Conservation (phyloP, 2,113 vertebrate species). For the Tragelaphus imberbis region DNA sequence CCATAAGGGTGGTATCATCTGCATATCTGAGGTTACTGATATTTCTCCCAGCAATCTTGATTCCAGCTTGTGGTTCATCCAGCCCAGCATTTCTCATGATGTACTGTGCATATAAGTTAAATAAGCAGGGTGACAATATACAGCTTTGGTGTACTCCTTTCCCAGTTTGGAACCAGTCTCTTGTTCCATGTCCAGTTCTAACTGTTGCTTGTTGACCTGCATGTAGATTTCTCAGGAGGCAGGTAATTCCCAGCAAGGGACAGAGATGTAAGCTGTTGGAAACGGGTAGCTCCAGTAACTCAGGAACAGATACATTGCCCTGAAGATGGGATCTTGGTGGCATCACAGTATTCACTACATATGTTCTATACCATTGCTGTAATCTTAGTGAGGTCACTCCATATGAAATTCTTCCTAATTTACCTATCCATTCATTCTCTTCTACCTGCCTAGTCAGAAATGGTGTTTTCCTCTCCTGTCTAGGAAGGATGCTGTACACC, state of each 20-base stretch:
- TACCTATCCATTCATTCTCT: not conserved
- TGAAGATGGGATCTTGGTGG: not conserved
- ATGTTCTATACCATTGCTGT: not conserved
- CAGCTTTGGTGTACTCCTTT: not conserved
- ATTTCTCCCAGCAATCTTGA: not conserved
- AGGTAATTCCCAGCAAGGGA: not conserved
- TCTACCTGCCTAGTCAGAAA: not conserved
- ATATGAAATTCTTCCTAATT: not conserved
- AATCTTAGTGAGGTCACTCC: not conserved
- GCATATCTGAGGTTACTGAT: not conserved
- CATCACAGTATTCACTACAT: not conserved
- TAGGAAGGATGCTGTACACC: not conserved
- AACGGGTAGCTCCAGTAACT: not conserved
- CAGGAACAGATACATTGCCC: not conserved
- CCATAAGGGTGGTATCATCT: not conserved
- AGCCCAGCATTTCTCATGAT: not conserved
- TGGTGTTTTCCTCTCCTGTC: not conserved
- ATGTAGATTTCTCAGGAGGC: not conserved
- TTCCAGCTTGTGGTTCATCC: not conserved
- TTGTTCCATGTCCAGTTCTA: not conserved
- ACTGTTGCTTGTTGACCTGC: not conserved
- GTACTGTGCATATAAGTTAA: not conserved
- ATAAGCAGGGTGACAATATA: not conserved
- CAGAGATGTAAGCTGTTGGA: not conserved
- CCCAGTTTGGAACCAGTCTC: not conserved